Evolutionary conservation across 2,888 invertebrate genomes (phyloP).

Genomic region (Hemaris fuciformis): DNA sequence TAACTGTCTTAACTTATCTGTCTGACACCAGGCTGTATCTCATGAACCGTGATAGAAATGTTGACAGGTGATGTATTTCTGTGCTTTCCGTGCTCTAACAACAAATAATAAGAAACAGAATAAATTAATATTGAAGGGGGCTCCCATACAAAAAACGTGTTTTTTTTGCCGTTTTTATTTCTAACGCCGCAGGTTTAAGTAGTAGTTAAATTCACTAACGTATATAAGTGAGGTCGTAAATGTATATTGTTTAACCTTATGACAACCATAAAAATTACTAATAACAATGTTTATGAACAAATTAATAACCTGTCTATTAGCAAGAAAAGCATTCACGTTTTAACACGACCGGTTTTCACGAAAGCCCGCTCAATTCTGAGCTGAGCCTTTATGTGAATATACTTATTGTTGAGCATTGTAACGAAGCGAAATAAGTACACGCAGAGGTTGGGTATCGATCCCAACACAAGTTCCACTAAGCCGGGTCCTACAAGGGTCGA

Average conservation of each 20-base stretch:
- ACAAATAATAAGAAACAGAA: too few relatives aligned
- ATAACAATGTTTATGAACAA: not conserved
- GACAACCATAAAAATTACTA: not conserved
- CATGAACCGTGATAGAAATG: too few relatives aligned
- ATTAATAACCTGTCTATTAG: not conserved
- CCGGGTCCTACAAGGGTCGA: conserved; percentile 58
- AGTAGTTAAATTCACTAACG: too few relatives aligned
- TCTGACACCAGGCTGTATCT: too few relatives aligned
- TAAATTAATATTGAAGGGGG: too few relatives aligned
- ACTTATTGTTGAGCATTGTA: conserved; percentile 37
- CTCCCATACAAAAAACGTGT: too few relatives aligned
- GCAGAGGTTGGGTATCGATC: conserved; percentile 54
- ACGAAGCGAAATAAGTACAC: conserved; percentile 43
- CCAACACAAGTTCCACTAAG: conserved; percentile 52
- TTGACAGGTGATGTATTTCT: too few relatives aligned
- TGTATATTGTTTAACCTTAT: not conserved
- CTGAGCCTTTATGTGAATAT: conserved; percentile 16
- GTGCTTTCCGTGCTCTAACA: too few relatives aligned
- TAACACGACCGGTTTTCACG: not conserved
- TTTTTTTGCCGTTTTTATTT: too few relatives aligned
- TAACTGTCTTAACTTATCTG: too few relatives aligned
- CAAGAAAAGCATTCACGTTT: not conserved
- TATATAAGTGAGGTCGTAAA: not conserved
- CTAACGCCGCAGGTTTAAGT: too few relatives aligned
- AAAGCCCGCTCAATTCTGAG: conserved; percentile 3